Evolutionary conservation across 2,113 vertebrate genomes (phyloP).

Genomic region (Hymenochirus boettgeri): DNA sequence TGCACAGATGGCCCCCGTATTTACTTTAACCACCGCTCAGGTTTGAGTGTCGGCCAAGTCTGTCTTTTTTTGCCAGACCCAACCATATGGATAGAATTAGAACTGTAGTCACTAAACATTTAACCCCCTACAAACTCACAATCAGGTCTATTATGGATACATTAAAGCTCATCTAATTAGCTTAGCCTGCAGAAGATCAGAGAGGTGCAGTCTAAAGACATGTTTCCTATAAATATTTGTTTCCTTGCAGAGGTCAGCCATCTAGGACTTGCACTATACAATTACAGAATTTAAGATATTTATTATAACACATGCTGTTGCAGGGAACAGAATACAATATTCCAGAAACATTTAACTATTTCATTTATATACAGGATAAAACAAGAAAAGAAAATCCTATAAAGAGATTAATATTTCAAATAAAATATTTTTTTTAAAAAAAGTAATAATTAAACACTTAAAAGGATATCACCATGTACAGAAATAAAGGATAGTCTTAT

Average conservation of each 20-base stretch:
- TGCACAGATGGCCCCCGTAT: constrained; percentile 34
- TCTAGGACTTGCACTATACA: background rate
- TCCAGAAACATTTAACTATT: too few relatives aligned
- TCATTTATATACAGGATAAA: too few relatives aligned
- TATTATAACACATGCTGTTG: background rate
- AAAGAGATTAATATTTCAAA: too few relatives aligned
- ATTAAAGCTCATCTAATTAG: background rate
- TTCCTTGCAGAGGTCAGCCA: background rate
- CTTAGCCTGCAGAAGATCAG: background rate
- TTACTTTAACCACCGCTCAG: constrained; percentile 48
- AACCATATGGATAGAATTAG: constrained; percentile 48
- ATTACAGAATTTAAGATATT: background rate
- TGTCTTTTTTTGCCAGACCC: constrained; percentile 35
- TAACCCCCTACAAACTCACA: constrained; percentile 39
- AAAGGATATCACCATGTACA: too few relatives aligned
- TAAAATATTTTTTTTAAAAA: too few relatives aligned
- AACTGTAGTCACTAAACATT: constrained; percentile 39
- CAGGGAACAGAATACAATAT: too few relatives aligned
- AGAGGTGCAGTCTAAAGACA: background rate
- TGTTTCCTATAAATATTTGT: background rate
- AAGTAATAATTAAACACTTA: too few relatives aligned
- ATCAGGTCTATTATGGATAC: background rate
- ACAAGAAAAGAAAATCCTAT: too few relatives aligned
- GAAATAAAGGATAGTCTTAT: too few relatives aligned
- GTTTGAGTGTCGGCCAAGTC: constrained; percentile 41